These are phyloP conservation scores for Scaeva pyrastri DNA, from an alignment of 2,888 invertebrate genomes.

Conservation along the genomic window DNA sequence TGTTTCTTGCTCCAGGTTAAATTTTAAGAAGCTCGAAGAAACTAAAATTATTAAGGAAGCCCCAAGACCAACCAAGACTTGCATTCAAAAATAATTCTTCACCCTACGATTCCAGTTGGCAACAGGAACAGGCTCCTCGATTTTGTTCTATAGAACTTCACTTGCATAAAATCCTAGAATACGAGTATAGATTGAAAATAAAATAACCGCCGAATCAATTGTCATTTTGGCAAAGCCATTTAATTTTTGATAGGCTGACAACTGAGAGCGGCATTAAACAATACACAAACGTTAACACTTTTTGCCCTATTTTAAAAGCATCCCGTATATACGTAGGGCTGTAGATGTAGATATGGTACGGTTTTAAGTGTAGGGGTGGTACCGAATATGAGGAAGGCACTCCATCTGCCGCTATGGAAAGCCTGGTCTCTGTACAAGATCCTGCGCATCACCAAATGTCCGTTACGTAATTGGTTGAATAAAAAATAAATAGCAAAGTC, in stretches of 20 bases:
- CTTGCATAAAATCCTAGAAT: neutral
- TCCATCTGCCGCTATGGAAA: constrained; percentile 53
- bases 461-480: constrained; percentile 77
- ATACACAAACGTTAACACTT: neutral
- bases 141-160: neutral
- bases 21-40: constrained; percentile 40
- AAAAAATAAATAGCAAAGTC: constrained; percentile 28
- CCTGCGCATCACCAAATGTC: constrained; percentile 76
- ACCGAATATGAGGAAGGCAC: constrained; percentile 61
- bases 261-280: constrained; percentile 22
- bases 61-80: constrained; percentile 12
- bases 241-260: constrained; percentile 46
- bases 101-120: neutral
- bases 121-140: neutral
- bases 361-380: constrained; percentile 61
- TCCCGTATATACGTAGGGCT: constrained; percentile 14
- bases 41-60: constrained; percentile 61
- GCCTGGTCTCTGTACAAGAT: constrained; percentile 65
- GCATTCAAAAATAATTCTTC: neutral
- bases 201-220: neutral
- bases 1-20: constrained; percentile 27
- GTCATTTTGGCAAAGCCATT: constrained; percentile 7
- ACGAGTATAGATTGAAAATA: constrained; percentile 7
- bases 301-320: constrained; percentile 8
- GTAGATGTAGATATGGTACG: constrained; percentile 5